A percentile compares a stretch with the other conserved stretches of the same genome.
These are phyloP conservation scores for Prunella himalayana DNA, from an alignment of 2,113 vertebrate species.

Conservation along the genomic window DNA sequence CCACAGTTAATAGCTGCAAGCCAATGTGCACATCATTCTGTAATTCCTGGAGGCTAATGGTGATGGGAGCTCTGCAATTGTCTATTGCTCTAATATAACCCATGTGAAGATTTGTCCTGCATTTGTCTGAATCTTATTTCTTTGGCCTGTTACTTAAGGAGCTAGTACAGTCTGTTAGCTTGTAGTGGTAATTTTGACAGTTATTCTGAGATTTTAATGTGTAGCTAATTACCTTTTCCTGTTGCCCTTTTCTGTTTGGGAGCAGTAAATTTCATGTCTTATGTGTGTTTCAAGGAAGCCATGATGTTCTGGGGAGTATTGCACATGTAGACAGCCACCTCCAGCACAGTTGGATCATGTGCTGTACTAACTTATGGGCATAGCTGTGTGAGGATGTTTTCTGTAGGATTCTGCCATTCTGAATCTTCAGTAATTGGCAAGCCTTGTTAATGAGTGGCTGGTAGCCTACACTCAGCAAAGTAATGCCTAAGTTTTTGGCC, in stretches of 20 bases:
- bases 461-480: neutral
- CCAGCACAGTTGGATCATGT: neutral
- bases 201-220: neutral
- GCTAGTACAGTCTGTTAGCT: neutral
- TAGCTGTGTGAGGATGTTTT: neutral
- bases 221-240: neutral
- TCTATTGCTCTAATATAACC: neutral
- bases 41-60: neutral
- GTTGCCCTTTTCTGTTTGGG: neutral
- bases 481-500: neutral
- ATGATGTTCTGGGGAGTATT: neutral
- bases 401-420: neutral
- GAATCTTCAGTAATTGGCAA: neutral
- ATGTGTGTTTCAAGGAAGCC: neutral
- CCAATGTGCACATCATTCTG: neutral
- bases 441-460: neutral
- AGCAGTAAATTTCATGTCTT: neutral
- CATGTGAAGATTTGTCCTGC: neutral
- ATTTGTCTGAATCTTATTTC: neutral
- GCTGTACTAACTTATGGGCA: neutral
- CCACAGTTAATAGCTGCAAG: neutral
- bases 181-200: neutral
- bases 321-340: neutral
- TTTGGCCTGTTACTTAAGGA: neutral
- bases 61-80: neutral